Conservation (phyloP, 1,140 invertebrate species). For the Melanaphis sacchari region DNA sequence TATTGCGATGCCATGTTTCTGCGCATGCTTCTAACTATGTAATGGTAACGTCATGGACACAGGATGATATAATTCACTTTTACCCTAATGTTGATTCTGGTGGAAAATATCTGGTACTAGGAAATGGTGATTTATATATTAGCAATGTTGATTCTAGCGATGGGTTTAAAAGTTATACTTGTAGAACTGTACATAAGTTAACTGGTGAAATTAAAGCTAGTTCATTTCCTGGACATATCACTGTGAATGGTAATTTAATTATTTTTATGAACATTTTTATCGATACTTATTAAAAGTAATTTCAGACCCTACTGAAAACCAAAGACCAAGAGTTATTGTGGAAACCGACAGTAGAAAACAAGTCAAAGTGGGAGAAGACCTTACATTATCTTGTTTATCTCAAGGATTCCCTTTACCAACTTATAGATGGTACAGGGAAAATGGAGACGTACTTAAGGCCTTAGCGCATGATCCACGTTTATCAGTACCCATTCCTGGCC, state of each 20-base stretch:
- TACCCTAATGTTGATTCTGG: constrained; percentile 63
- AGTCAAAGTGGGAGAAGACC: constrained; percentile 73
- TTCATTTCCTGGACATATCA: constrained; percentile 70
- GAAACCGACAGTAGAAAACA: constrained; percentile 72
- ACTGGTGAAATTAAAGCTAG: constrained; percentile 75
- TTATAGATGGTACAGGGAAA: constrained; percentile 77
- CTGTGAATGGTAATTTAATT: constrained; percentile 69
- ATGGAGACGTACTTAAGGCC: constrained; percentile 69
- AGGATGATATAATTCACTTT: constrained; percentile 82
- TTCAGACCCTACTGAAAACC: constrained; percentile 75
- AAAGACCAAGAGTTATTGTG: constrained; percentile 74
- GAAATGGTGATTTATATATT: constrained; percentile 85
- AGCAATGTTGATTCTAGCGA: constrained; percentile 75
- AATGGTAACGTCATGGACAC: constrained; percentile 86
- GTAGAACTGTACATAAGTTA: constrained; percentile 82
- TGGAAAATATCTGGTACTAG: constrained; percentile 83
- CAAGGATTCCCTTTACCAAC: constrained; percentile 79
- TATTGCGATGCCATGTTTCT: constrained; percentile 86
- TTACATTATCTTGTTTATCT: constrained; percentile 76
- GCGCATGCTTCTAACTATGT: constrained; percentile 87
- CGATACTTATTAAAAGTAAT: constrained; percentile 59
- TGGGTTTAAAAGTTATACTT: constrained; percentile 79
- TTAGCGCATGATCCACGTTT: constrained; percentile 71
- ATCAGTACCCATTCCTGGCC: constrained; percentile 68
- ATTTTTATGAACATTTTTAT: neutral